Conservation (phyloP, 2,113 vertebrate species). For the Haplochromis burtoni region DNA sequence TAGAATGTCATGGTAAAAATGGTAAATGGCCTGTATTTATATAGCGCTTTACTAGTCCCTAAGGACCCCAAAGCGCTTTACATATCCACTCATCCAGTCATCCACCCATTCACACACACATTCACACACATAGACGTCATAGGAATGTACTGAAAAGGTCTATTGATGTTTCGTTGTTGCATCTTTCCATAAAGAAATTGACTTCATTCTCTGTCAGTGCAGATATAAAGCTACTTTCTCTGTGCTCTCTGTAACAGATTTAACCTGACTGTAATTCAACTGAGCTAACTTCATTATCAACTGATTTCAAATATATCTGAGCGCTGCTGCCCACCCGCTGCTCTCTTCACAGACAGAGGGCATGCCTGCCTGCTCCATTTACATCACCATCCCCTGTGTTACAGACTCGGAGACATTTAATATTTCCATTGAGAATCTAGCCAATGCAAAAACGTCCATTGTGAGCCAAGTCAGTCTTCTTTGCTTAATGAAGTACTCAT, state of each 20-base stretch:
- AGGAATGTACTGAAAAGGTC: neutral
- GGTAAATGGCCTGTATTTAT: too few relatives aligned
- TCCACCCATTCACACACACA: too few relatives aligned
- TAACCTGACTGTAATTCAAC: conserved; percentile 17
- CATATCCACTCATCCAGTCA: too few relatives aligned
- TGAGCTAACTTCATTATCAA: conserved; percentile 32
- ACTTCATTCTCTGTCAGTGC: neutral
- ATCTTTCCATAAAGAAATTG: neutral
- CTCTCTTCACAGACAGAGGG: neutral
- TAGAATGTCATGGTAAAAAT: neutral
- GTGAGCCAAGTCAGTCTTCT: neutral
- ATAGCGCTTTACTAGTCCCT: too few relatives aligned
- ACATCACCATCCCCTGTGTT: neutral
- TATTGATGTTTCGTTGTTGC: neutral
- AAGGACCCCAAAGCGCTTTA: too few relatives aligned
- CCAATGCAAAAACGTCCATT: conserved; percentile 13
- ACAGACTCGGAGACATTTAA: neutral
- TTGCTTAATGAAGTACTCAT: neutral
- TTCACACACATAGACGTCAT: neutral
- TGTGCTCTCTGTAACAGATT: neutral
- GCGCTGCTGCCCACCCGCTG: conserved; percentile 8
- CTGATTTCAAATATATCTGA: conserved; percentile 18
- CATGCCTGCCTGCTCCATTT: conserved; percentile 12
- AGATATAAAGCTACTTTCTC: neutral
- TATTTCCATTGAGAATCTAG: neutral